These are phyloP conservation scores for Syngnathus acus DNA, from an alignment of 2,797 vertebrate species.

Conservation along the genomic window DNA sequence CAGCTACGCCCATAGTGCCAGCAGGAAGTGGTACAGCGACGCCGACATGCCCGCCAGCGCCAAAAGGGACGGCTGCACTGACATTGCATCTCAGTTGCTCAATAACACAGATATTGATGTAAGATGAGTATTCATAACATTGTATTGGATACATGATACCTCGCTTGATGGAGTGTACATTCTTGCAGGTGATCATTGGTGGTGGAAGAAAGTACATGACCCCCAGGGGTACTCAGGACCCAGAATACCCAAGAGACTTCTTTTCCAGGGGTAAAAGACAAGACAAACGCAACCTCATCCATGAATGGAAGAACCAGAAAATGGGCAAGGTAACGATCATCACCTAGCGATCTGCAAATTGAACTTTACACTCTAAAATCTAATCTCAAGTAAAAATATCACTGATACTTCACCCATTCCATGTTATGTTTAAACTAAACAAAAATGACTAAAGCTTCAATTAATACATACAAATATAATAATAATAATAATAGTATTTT, in stretches of 20 bases:
- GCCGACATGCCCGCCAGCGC: constrained; percentile 59
- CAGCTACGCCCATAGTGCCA: constrained; percentile 70
- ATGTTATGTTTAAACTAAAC: no score
- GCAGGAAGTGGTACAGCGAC: constrained; percentile 73
- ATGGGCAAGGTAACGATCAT: constrained; percentile 47
- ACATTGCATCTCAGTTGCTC: constrained; percentile 70
- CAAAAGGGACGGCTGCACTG: constrained; percentile 56
- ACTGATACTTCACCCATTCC: neutral
- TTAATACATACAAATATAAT: no score
- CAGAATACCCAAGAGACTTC: constrained; percentile 61
- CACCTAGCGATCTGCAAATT: no score
- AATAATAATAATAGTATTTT: no score
- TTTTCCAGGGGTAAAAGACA: constrained; percentile 49
- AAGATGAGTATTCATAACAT: neutral
- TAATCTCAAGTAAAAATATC: neutral
- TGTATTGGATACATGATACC: neutral
- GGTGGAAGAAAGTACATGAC: constrained; percentile 77
- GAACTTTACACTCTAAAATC: neutral
- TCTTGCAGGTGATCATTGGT: constrained; percentile 71
- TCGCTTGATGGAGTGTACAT: constrained; percentile 8
- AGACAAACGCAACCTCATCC: constrained; percentile 66
- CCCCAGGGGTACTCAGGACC: constrained; percentile 61
- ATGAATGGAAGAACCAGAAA: constrained; percentile 65
- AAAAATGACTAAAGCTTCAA: no score
- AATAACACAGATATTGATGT: constrained; percentile 68